Evolutionary conservation across 37 sponge, comb jelly and placozoan species (phyloP), one percentile per base, ranked within the genome.

Genomic region (Cliona cf. orientalis): DNA sequence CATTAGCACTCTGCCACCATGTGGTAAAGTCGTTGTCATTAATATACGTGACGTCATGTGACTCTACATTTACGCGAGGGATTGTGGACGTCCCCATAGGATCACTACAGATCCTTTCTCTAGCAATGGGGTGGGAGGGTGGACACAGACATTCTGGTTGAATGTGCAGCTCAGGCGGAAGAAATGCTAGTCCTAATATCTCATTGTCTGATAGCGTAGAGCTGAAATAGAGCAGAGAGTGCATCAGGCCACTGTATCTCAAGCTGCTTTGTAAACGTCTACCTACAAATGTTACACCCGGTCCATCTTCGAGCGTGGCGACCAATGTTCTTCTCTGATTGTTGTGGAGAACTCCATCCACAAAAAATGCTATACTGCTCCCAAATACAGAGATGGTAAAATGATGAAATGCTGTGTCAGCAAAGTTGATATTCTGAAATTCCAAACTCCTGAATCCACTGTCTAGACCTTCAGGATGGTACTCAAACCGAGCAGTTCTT

Each of bases 1-100:
- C 69, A 44, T 33, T 84, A 21, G 41, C 79, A 14, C 88, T 81
- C 72, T 89, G 89, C 95, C 95, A 95, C 86, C 85, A 91, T 1
- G 95, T 86, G 34, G 3, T 36, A 2, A 28, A 11, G 44, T 75
- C 46, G 33, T 68, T 77, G 72, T 95, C 95, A 32, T 69, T 81
- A 25, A 77, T 74, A 2, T 76, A 43, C n/a, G 77, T 19, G 17
- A 72, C 59, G 23, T 76, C 76, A 60, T 85, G 89, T 11, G 85
- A 42, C 3, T 64, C 28, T 0, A 86, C 5, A 66, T 78, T 88
- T 58, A 89, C 66, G 14, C 94, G 66, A 33, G 68, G 64, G n/a
- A 89, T 69, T 11, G 25, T 43, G 37, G 39, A 21, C 21, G 69
- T 22, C 11, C 75, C 79, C 1, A 62, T 19, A 19, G 66, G 71